Evolutionary conservation across 2,113 vertebrate species (phyloP).

Genomic region (Lasiurus borealis): DNA sequence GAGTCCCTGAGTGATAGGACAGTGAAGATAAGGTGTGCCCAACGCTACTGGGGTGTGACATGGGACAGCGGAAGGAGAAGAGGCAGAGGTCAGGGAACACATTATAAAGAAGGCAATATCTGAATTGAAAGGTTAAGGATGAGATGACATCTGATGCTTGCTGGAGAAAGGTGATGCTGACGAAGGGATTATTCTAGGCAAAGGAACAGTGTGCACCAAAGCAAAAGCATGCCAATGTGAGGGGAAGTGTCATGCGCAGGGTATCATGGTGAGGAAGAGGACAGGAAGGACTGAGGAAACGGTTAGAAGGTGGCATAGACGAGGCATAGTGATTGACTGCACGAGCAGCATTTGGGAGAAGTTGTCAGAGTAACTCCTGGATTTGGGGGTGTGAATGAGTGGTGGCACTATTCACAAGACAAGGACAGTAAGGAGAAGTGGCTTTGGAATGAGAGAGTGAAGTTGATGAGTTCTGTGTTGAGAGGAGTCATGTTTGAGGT

Average conservation of each 20-base stretch:
- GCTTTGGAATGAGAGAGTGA: background rate
- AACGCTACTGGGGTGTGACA: background rate
- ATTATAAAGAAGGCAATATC: background rate
- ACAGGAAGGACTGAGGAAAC: background rate
- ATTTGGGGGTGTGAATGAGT: background rate
- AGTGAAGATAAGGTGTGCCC: background rate
- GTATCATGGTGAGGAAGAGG: no score
- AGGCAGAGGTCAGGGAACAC: background rate
- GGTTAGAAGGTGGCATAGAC: background rate
- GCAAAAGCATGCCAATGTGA: background rate
- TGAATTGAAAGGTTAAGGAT: background rate
- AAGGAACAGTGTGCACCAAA: background rate
- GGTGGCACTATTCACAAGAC: background rate
- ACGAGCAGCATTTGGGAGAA: background rate
- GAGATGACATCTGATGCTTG: background rate
- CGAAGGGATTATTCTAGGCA: background rate
- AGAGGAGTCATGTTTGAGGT: background rate
- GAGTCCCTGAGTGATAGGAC: background rate
- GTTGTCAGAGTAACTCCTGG: background rate
- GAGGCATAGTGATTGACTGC: background rate
- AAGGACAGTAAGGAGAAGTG: background rate
- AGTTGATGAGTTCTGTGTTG: background rate
- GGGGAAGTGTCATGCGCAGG: rapidly evolving
- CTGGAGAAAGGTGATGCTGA: background rate
- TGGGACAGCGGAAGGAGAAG: background rate